Evolutionary conservation across 1,140 invertebrate species (phyloP), one percentile per base, ranked within the genome.

Genomic region (Leptinotarsa texana): DNA sequence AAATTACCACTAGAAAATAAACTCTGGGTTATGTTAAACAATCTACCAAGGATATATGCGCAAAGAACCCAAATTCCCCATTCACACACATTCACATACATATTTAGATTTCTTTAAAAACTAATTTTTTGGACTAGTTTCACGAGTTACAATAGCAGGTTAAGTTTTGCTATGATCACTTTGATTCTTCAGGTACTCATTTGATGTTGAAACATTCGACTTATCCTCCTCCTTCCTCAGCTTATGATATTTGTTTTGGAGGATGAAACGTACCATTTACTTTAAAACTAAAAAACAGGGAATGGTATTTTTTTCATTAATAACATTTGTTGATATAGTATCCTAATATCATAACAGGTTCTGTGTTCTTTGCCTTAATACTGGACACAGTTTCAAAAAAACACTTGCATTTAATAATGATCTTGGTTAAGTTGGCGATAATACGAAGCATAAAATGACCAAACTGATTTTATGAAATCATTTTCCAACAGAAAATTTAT

Each of bases 151-250:
- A 69, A 69, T 69, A 69, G 68, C 68, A 69, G 68, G 21, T 49
- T 69, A 69, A 51, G 68, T 48, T 69, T 69, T 69, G 27, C 68
- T 69, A 69, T 69, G 47, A 69, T 69, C 68, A 69, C 68, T 69
- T 69, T 27, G 17, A 17, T 57, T 69, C 13, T 18, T 69, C 68
- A 69, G 68, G 68, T 69, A 69, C 68, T 48, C n/a, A 21, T 6
- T 57, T 57, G 65, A 67, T 67, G 17, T 67, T 67, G 6, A 33
- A 67, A 67, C 65, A 67, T 67, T 67, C 65, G 21, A 22, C n/a
- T 67, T 8, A 57, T 57, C 51, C 51, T 57, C n/a, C 51, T n/a
- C n/a, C n/a, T 42, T 42, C 33, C 11, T 42, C 33, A 11, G 33
- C 8, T 11, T 11, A 42, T 8, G 33, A 42, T 42, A 42, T 42